Base-by-base conservation (phyloP, 2,888 invertebrate species). In the Agrenia bidenticulata region DNA sequence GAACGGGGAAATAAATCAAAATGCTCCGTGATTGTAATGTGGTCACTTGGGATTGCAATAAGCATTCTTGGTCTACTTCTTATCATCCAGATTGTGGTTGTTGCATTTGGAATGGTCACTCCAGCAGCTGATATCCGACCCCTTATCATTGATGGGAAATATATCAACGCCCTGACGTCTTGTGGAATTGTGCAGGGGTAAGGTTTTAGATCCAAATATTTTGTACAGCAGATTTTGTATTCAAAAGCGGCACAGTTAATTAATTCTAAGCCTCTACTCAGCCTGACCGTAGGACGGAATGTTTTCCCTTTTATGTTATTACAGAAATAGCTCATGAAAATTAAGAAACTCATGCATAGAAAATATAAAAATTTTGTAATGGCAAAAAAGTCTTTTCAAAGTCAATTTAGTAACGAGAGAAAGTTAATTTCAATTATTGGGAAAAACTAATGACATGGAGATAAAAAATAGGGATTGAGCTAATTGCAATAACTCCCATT, bases 101-200 rank as follows among this genome's bases (percentile, higher is more conserved):
- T 19, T 45, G 15, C 19, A 15, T 17, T 45, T 15, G 45, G 45
- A 5, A 5, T 45, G 4, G 45, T 5, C 19, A 11, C n/a, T 45
- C 15, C 15, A 19, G 19, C n/a, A 45, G 4, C 19, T 17, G 5
- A 17, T 45, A 15, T 45, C 15, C 5, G 4, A 15, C 9, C 21
- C 2, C 23, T 51, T 51, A 13, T 15, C 24, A n/a, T 17, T 54
- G 87, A 89, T 72, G 90, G 89, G 15, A 86, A 86, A 70, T 90
- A 83, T 77, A 85, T 90, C 23, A 84, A 86, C 59, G 87, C 91
- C 0, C 84, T 87, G 51, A 89, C 90, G 1, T 84, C 87, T 42
- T 92, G 92, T 78, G 92, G 92, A 58, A 83, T 83, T 68, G 88
- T 91, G 24, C 88, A 92, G 81, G 92, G 92, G 87, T 87, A 79